Percentiles rank a stretch among this genome's conserved stretches.
Evolutionary conservation across 1,140 invertebrate genomes (phyloP).

Genomic region (Antheraea pernyi): DNA sequence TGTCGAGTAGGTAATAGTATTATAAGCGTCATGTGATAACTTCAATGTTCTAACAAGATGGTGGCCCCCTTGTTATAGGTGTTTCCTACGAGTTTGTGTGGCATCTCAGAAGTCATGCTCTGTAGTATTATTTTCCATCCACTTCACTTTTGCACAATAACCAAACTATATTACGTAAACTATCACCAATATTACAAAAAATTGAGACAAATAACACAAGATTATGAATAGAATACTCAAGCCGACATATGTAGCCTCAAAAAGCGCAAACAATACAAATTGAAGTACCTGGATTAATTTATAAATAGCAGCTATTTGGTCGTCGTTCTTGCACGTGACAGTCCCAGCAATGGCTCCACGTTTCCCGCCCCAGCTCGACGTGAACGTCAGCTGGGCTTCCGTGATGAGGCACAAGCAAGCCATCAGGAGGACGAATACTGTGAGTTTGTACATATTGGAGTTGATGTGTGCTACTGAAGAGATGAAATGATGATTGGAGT

Average conservation of each 20-base stretch:
- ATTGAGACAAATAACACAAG: too few species aligned
- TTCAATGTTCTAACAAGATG: too few species aligned
- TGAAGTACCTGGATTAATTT: constrained; percentile 59
- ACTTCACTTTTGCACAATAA: too few species aligned
- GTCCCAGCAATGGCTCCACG: constrained; percentile 33
- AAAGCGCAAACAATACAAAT: neutral
- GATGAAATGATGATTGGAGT: constrained; percentile 1
- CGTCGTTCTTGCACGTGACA: constrained; percentile 52
- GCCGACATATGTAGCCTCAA: neutral
- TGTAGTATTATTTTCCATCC: too few species aligned
- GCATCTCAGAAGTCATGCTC: too few species aligned
- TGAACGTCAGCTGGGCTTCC: constrained; percentile 63
- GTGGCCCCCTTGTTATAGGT: too few species aligned
- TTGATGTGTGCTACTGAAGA: neutral
- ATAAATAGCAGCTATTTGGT: constrained; percentile 53
- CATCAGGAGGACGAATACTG: constrained; percentile 42
- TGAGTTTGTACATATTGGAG: constrained; percentile 48
- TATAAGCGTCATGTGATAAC: too few species aligned
- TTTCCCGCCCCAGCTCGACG: constrained; percentile 67
- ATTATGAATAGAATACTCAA: too few species aligned
- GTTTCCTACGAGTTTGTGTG: too few species aligned
- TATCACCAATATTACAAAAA: too few species aligned
- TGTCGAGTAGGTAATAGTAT: too few species aligned
- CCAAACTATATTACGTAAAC: too few species aligned
- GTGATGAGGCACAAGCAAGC: constrained; percentile 43